These are phyloP conservation scores for Scomber japonicus DNA, from an alignment of 2,113 vertebrate species.

Conservation along the genomic window DNA sequence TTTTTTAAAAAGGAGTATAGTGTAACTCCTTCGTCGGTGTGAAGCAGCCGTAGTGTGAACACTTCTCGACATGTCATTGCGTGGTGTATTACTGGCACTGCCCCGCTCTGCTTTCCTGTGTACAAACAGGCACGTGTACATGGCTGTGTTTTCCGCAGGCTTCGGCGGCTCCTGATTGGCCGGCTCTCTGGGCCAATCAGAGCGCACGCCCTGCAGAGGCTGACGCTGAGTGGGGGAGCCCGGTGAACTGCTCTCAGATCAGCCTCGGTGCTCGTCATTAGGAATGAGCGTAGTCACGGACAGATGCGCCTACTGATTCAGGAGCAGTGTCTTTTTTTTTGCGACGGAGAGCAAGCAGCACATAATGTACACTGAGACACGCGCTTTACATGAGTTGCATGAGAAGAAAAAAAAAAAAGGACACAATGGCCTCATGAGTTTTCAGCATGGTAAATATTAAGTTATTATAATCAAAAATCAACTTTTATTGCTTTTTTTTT, in stretches of 20 bases:
- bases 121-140: conserved; percentile 77
- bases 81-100: neutral
- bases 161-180: conserved; percentile 69
- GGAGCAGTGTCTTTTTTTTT: neutral
- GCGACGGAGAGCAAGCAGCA: neutral
- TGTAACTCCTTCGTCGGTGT: neutral
- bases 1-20: too few species aligned
- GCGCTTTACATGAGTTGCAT: neutral
- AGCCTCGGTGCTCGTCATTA: neutral
- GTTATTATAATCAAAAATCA: neutral
- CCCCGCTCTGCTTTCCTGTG: conserved; percentile 8
- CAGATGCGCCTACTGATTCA: conserved; percentile 9
- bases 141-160: conserved; percentile 60
- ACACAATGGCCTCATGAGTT: neutral
- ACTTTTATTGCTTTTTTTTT: neutral
- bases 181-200: conserved; percentile 62
- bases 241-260: conserved; percentile 31
- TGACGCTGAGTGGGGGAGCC: rapidly evolving
- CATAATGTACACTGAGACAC: conserved; percentile 23
- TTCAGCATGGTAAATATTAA: neutral
- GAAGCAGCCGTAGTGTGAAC: neutral
- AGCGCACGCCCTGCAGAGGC: neutral
- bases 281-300: rapidly evolving
- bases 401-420: neutral
- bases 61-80: neutral